phyloP scores from a whole-genome alignment of 2,888 invertebrate species.

The Caenorhabditis sp. region DNA sequence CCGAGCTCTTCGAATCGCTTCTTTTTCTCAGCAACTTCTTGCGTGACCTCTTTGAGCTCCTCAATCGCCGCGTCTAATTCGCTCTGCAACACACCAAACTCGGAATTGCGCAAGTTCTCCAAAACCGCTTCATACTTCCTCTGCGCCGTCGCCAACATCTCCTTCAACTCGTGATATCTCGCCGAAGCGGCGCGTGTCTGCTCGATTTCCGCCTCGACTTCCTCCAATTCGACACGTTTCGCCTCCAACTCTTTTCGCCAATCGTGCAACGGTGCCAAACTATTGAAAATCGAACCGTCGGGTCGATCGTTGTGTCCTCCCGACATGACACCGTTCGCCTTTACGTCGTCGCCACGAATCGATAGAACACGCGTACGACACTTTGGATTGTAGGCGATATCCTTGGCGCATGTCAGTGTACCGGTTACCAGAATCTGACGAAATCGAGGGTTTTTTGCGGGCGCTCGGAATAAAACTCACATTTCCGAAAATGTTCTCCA shows the following conservation, averaged over 20 bases:
- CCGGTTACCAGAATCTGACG: conserved; percentile 82
- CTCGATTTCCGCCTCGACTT: conserved; percentile 77
- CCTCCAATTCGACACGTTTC: conserved; percentile 67
- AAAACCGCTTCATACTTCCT: conserved; percentile 25
- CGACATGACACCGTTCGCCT: conserved; percentile 87
- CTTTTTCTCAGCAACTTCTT: conserved; percentile 4
- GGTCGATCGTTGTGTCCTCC: conserved; percentile 78
- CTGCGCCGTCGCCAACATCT: not conserved
- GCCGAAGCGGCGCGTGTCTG: conserved; percentile 75
- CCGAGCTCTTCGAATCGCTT: conserved; percentile 22
- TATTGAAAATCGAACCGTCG: not conserved
- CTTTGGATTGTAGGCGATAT: conserved; percentile 80
- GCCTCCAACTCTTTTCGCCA: not conserved
- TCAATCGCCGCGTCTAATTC: conserved; percentile 34
- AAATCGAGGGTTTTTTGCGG: no score
- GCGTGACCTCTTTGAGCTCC: conserved; percentile 10
- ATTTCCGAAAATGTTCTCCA: conserved; percentile 11
- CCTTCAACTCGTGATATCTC: conserved; percentile 2
- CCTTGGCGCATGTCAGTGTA: conserved; percentile 82
- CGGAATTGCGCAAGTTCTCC: conserved; percentile 44
- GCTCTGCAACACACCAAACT: conserved; percentile 41
- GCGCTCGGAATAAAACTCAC: no score
- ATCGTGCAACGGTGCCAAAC: not conserved
- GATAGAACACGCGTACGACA: conserved; percentile 74
- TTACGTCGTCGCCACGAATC: conserved; percentile 82